Evolutionary conservation across 1,140 invertebrate genomes (phyloP).

Genomic region (roundworm (Caenorhabditis elegans)): DNA sequence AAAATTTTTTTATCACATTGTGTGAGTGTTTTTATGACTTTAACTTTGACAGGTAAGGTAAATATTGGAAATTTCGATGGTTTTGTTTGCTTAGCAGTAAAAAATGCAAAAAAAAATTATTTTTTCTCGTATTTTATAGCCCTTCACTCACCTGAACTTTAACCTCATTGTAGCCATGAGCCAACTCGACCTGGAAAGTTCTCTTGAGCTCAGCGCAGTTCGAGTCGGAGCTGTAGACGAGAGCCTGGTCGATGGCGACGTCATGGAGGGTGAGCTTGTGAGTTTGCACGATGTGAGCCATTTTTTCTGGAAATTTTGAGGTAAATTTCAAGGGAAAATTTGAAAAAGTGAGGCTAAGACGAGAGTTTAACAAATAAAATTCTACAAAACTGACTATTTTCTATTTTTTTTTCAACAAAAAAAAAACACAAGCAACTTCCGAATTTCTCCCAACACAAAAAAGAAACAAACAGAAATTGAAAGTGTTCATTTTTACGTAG

Average conservation of each 20-base stretch:
- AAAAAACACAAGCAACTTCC: no score
- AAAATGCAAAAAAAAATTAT: not conserved
- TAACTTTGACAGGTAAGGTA: no score
- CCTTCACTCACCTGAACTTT: not conserved
- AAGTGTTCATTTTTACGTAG: no score
- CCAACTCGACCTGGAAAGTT: slow-evolving; percentile 1
- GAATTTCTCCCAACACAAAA: no score
- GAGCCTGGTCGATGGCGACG: not conserved
- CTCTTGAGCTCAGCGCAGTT: slow-evolving; percentile 6
- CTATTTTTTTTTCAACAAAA: no score
- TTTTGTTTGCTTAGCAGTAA: not conserved
- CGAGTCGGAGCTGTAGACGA: slow-evolving; percentile 8
- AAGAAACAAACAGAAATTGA: no score
- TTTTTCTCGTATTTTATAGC: not conserved
- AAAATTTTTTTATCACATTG: no score
- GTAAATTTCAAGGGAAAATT: not conserved
- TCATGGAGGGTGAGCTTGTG: slow-evolving; percentile 7
- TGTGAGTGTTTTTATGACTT: no score
- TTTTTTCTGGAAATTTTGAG: not conserved
- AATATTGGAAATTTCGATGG: no score
- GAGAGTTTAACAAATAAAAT: no score
- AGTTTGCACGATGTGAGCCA: not conserved
- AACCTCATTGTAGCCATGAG: not conserved
- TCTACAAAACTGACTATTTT: no score
- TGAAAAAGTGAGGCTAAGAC: no score